phyloP scores from a whole-genome alignment of 2,113 vertebrate species.

The Phrynosoma platyrhinos region DNA sequence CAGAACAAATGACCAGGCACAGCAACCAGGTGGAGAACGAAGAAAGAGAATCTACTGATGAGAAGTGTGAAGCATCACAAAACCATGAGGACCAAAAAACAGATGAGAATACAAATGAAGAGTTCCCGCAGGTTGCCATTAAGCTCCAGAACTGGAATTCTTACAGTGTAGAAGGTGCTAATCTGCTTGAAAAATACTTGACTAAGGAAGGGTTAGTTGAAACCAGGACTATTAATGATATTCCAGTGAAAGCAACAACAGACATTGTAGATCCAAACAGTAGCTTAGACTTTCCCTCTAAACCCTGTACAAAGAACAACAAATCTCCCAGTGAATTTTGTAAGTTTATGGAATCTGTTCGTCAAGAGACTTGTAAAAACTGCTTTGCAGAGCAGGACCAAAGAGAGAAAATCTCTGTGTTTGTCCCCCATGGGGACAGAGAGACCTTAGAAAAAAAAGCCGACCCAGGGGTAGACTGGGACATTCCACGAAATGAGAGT shows the following conservation, averaged over 20 bases:
- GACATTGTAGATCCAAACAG: conserved; percentile 71
- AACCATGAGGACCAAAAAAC: conserved; percentile 86
- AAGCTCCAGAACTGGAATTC: conserved; percentile 83
- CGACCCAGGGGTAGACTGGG: conserved; percentile 86
- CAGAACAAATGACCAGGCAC: conserved; percentile 84
- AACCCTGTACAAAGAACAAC: conserved; percentile 67
- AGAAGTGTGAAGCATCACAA: conserved; percentile 75
- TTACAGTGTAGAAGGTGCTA: conserved; percentile 78
- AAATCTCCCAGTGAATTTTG: conserved; percentile 74
- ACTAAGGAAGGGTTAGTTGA: conserved; percentile 85
- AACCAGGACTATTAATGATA: conserved; percentile 87
- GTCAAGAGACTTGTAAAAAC: conserved; percentile 81
- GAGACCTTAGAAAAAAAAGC: conserved; percentile 85
- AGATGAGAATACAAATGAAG: conserved; percentile 73
- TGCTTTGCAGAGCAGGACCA: conserved; percentile 88
- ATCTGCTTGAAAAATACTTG: conserved; percentile 91
- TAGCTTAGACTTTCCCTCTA: conserved; percentile 76
- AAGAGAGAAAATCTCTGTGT: conserved; percentile 82
- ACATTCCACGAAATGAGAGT: conserved; percentile 98
- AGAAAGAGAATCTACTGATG: conserved; percentile 68
- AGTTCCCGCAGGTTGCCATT: conserved; percentile 76
- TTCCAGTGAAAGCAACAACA: conserved; percentile 75
- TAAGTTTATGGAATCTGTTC: conserved; percentile 79
- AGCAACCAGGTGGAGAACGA: conserved; percentile 81
- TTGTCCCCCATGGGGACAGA: conserved; percentile 82